Conservation (phyloP, 2,888 invertebrate species). For the Eumerus sabulonum region DNA sequence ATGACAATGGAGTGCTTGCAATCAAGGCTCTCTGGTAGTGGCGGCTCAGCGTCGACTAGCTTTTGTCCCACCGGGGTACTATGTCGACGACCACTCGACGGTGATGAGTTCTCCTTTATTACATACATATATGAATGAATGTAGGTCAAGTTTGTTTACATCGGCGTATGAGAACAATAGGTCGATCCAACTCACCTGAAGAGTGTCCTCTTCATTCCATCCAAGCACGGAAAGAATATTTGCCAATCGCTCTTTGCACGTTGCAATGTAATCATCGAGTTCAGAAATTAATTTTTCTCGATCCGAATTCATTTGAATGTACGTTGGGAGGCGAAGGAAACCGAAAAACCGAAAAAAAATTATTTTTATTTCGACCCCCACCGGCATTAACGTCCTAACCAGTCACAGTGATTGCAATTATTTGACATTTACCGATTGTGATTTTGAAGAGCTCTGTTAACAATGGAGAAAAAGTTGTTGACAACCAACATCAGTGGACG, state of each 20-base stretch:
- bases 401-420: background rate
- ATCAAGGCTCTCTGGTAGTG: slow-evolving; percentile 67
- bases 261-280: slow-evolving; percentile 58
- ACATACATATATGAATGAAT: background rate
- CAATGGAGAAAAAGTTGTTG: too few relatives aligned
- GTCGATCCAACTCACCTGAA: background rate
- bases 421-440: background rate
- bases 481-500: too few relatives aligned
- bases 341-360: background rate
- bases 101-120: background rate
- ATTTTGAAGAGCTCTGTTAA: too few relatives aligned
- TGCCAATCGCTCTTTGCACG: slow-evolving; percentile 68
- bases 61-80: background rate
- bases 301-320: slow-evolving; percentile 12
- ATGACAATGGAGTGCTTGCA: slow-evolving; percentile 69
- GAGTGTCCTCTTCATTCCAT: slow-evolving; percentile 71
- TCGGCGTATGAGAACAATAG: background rate
- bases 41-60: slow-evolving; percentile 40
- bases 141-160: slow-evolving; percentile 23
- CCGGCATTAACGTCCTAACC: background rate
- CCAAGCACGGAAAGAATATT: slow-evolving; percentile 70
- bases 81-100: too few relatives aligned
- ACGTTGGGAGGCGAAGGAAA: background rate
- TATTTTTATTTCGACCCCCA: too few relatives aligned
- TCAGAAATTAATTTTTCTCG: slow-evolving; percentile 3